Evolutionary conservation across 1,140 invertebrate genomes (phyloP).

Genomic region (Alviniconcha marisindica): DNA sequence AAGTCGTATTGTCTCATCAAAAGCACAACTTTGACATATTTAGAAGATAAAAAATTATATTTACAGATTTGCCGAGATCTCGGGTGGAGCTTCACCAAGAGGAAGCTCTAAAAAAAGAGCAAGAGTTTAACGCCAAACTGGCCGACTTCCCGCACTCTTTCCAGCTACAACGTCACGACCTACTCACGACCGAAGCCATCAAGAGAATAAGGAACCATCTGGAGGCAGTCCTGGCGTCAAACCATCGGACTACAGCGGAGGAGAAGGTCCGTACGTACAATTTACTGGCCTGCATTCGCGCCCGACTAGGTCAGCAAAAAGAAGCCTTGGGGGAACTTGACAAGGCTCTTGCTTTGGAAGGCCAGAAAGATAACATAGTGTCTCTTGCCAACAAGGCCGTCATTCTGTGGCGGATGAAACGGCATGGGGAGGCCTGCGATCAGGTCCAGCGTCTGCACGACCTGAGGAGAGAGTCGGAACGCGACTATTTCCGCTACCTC

Average conservation of each 20-base stretch:
- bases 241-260: neutral
- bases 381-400: slow-evolving; percentile 20
- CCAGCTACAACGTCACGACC: neutral
- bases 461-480: neutral
- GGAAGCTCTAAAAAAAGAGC: neutral
- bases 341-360: neutral
- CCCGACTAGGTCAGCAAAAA: neutral
- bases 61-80: too few relatives aligned
- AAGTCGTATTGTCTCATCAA: too few relatives aligned
- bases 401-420: neutral
- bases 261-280: neutral
- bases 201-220: neutral
- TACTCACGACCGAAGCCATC: neutral
- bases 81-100: neutral
- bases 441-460: neutral
- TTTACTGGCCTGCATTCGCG: neutral
- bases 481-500: neutral
- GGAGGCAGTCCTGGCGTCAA: neutral
- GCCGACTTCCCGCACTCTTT: slow-evolving; percentile 15
- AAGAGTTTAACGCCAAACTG: neutral
- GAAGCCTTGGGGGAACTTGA: neutral
- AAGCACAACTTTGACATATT: too few relatives aligned
- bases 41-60: too few relatives aligned
- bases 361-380: neutral
- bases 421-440: neutral